A percentile compares a stretch with the other conserved stretches of the same genome.
phyloP scores from a whole-genome alignment of 2,888 invertebrate genomes.

The Trissolcus japonicus region DNA sequence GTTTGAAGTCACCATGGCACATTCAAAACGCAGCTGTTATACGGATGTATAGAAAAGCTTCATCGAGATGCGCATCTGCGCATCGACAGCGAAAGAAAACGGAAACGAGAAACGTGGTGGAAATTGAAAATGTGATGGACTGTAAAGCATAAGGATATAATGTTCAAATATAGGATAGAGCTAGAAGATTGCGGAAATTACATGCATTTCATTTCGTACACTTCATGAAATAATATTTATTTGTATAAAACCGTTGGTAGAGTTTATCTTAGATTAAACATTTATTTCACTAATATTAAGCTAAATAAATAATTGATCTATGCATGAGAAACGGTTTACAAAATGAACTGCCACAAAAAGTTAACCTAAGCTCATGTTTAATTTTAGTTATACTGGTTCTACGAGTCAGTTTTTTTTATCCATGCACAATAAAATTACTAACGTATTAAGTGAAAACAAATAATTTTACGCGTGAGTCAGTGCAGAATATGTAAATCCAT shows the following conservation, averaged over 20 bases:
- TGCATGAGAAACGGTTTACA: too few species aligned
- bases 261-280: background rate
- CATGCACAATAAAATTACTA: too few species aligned
- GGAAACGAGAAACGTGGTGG: conserved; percentile 76
- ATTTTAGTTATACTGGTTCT: too few species aligned
- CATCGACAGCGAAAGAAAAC: conserved; percentile 57
- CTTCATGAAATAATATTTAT: conserved; percentile 24
- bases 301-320: too few species aligned
- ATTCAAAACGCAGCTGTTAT: too few species aligned
- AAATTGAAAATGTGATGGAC: conserved; percentile 76
- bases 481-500: too few species aligned
- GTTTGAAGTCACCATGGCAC: background rate
- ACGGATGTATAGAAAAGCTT: conserved; percentile 26
- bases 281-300: background rate
- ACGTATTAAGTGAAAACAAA: too few species aligned
- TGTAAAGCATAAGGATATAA: conserved; percentile 61
- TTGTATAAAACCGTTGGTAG: background rate
- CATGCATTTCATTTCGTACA: conserved; percentile 58
- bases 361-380: too few species aligned
- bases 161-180: conserved; percentile 65
- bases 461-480: too few species aligned
- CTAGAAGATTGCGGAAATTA: conserved; percentile 61
- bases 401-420: too few species aligned
- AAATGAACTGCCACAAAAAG: too few species aligned
- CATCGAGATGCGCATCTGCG: conserved; percentile 46